These are phyloP conservation scores for Anableps anableps DNA, from an alignment of 2,797 vertebrate species.

Conservation along the genomic window DNA sequence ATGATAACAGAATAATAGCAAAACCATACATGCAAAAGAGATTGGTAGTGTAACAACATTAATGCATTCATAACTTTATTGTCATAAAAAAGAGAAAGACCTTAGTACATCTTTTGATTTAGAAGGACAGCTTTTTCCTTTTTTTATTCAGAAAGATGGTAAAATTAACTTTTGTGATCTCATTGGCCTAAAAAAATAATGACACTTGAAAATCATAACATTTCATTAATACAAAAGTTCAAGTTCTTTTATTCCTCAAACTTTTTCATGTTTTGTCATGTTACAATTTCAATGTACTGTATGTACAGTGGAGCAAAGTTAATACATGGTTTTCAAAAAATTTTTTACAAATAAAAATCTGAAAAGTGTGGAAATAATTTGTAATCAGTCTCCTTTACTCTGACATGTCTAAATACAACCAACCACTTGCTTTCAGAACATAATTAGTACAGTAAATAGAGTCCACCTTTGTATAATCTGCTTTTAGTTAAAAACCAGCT, in stretches of 20 bases:
- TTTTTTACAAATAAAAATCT: neutral
- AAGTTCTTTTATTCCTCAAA: neutral
- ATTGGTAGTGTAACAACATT: neutral
- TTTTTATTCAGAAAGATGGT: neutral
- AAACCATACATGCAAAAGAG: constrained; percentile 24
- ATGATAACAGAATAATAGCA: neutral
- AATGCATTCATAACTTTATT: constrained; percentile 13
- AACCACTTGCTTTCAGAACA: neutral
- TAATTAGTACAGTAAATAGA: neutral
- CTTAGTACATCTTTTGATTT: constrained; percentile 3
- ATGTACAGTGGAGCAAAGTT: neutral
- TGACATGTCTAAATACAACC: neutral
- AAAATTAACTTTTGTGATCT: neutral
- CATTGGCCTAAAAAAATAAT: neutral
- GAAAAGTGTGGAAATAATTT: neutral
- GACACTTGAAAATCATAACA: neutral
- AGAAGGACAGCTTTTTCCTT: neutral
- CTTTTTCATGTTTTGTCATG: neutral
- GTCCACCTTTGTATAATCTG: neutral
- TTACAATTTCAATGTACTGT: neutral
- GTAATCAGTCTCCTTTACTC: neutral
- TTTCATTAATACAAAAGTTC: neutral
- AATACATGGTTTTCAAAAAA: neutral
- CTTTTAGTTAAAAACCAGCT: neutral
- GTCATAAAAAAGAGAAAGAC: constrained; percentile 26